Base-by-base conservation (phyloP, 37 sponge, comb jelly and placozoan species). In the Spongilla lacustris region DNA sequence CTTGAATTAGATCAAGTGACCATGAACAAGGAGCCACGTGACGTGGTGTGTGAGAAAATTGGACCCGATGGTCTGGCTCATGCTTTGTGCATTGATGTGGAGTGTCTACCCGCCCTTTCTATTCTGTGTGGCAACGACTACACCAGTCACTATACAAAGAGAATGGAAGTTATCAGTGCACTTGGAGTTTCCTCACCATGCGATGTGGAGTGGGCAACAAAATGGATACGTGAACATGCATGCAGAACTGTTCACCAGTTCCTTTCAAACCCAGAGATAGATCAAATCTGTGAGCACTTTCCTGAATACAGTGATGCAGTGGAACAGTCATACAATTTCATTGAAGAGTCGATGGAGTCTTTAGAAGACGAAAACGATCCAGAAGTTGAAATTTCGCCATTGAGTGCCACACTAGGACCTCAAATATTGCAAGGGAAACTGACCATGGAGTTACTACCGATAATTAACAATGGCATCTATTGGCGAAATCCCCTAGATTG, bases 71-170 rank as follows among this genome's bases (percentile, higher is more conserved):
- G 35, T 22, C 26, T 88, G n/a, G 83, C 89, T 2, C 22, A 13
- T 19, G n/a, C 27, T 23, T 71, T 88, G 22, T 37, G 36, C 21
- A 78, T 88, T 22, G n/a, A 24, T 31, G 58, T 14, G 29, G 36
- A 77, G 0, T 33, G 69, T 14, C 11, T 88, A 0, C 26, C 35
- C 10, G 72, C 28, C 0, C 71, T 88, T 26, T 73, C 89, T 21
- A 49, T 81, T 0, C 58, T 87, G 17, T 81, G 82, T 75, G 88
- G 88, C n/a, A 87, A 87, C 68, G 88, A 87, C 76, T 82, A 76
- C 81, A 87, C 82, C 12, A 75, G 48, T 4, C 68, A 10, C 22
- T 34, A 75, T 38, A 87, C 58, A 17, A 17, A 58, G 19, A 14
- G 11, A 8, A 17, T 13, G 19, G 58, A 33, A 21, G 6, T 76